Evolutionary conservation across 2,797 vertebrate genomes (phyloP).

Genomic region (Brachyrhaphis roseni): DNA sequence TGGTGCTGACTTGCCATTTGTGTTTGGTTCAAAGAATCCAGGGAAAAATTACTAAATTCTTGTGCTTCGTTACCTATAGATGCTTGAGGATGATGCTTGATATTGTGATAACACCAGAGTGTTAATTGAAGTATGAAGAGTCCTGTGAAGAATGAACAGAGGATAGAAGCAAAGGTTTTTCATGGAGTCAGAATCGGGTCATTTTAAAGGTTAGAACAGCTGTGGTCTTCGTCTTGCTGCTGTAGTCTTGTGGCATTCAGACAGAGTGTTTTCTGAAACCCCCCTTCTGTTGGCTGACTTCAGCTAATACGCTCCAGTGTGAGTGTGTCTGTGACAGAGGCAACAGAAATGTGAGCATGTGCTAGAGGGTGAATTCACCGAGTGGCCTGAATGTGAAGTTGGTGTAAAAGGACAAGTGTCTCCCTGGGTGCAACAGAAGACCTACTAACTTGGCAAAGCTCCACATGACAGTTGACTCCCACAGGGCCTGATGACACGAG

Average conservation of each 20-base stretch:
- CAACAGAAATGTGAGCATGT: conserved; percentile 16
- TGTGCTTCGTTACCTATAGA: background rate
- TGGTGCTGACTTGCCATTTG: conserved; percentile 17
- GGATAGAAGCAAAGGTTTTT: background rate
- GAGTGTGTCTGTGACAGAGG: conserved; percentile 6
- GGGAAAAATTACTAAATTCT: background rate
- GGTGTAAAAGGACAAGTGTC: conserved; percentile 26
- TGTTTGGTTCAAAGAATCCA: background rate
- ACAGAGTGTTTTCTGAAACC: conserved; percentile 30
- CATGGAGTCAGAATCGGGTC: background rate
- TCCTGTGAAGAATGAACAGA: background rate
- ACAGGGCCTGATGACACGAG: conserved; percentile 2
- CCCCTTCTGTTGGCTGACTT: conserved; percentile 51
- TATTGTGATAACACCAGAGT: too few relatives aligned
- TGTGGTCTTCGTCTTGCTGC: conserved; percentile 26
- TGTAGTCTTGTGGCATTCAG: conserved; percentile 33
- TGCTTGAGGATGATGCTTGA: background rate
- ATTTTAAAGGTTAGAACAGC: conserved; percentile 53
- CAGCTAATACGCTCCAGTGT: conserved; percentile 11
- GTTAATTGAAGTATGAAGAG: background rate
- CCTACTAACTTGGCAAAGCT: conserved; percentile 39
- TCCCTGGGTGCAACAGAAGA: conserved; percentile 18
- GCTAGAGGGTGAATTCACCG: conserved; percentile 7
- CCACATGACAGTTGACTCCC: conserved; percentile 24
- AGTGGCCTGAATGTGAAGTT: conserved; percentile 4